Conservation (phyloP, 2,888 invertebrate species). For the Drosophila affinis region DNA sequence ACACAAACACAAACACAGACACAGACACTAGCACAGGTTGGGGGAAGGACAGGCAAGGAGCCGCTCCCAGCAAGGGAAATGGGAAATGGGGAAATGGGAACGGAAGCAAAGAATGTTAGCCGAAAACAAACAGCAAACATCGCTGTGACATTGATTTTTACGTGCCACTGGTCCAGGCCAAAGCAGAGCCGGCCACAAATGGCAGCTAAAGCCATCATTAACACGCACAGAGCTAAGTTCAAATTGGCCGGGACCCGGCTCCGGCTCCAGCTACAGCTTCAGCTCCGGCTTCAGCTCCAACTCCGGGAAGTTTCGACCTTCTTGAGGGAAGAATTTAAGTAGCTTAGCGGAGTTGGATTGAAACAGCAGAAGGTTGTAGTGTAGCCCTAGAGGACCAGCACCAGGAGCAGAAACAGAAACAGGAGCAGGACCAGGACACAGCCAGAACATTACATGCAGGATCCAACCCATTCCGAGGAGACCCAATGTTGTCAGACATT, state of each 20-base stretch:
- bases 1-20: conserved; percentile 33
- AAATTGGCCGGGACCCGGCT: not conserved
- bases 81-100: conserved; percentile 57
- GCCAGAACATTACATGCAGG: conserved; percentile 71
- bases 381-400: conserved; percentile 27
- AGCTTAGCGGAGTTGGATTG: conserved; percentile 66
- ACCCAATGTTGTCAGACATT: conserved; percentile 64
- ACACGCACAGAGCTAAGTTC: conserved; percentile 60
- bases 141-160: conserved; percentile 77
- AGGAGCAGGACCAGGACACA: not conserved
- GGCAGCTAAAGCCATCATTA: conserved; percentile 75
- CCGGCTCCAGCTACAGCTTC: too few relatives aligned
- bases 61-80: not conserved
- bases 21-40: not conserved
- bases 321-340: conserved; percentile 59
- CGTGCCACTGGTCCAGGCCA: conserved; percentile 46
- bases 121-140: conserved; percentile 74
- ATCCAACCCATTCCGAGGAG: conserved; percentile 31
- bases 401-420: conserved; percentile 27
- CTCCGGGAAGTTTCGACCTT: not conserved
- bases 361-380: conserved; percentile 67
- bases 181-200: conserved; percentile 66
- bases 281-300: not conserved
- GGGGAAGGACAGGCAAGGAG: not conserved
- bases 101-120: conserved; percentile 74